phyloP scores from a whole-genome alignment of 2,888 invertebrate genomes.

The Salpingus planirostris region DNA sequence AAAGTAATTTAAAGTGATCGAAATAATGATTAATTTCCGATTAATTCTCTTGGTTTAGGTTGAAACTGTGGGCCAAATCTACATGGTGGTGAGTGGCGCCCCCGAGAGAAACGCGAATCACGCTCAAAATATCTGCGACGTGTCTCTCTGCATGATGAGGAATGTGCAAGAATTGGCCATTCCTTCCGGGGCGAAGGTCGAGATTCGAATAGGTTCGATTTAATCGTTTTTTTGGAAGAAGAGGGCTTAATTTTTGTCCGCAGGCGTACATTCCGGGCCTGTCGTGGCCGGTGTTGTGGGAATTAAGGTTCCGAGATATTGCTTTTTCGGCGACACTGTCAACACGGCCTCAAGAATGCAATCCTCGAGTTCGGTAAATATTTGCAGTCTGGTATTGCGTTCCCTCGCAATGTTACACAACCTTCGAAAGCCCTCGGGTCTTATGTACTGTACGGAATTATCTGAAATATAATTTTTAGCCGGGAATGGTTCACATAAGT shows the following conservation, averaged over 20 bases:
- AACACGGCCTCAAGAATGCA: slow-evolving; percentile 89
- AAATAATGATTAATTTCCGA: not conserved
- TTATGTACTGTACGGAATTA: not conserved
- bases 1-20: too few species aligned
- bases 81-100: slow-evolving; percentile 87
- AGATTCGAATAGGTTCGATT: slow-evolving; percentile 55
- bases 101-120: slow-evolving; percentile 69
- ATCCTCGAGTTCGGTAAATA: slow-evolving; percentile 49
- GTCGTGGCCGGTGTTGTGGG: slow-evolving; percentile 83
- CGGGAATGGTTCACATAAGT: slow-evolving; percentile 68
- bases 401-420: too few species aligned
- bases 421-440: too few species aligned
- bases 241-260: slow-evolving; percentile 3
- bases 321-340: slow-evolving; percentile 82
- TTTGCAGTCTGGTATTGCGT: not conserved
- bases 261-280: slow-evolving; percentile 74
- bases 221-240: slow-evolving; percentile 12
- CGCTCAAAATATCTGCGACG: slow-evolving; percentile 67
- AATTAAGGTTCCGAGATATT: slow-evolving; percentile 71
- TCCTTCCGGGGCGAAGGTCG: slow-evolving; percentile 49
- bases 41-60: slow-evolving; percentile 49
- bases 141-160: slow-evolving; percentile 65
- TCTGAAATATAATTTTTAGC: slow-evolving; percentile 34
- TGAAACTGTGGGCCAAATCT: slow-evolving; percentile 86
- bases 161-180: slow-evolving; percentile 58